Evolutionary conservation across 2,888 invertebrate species (phyloP).

Genomic region (Aphidius colemani): DNA sequence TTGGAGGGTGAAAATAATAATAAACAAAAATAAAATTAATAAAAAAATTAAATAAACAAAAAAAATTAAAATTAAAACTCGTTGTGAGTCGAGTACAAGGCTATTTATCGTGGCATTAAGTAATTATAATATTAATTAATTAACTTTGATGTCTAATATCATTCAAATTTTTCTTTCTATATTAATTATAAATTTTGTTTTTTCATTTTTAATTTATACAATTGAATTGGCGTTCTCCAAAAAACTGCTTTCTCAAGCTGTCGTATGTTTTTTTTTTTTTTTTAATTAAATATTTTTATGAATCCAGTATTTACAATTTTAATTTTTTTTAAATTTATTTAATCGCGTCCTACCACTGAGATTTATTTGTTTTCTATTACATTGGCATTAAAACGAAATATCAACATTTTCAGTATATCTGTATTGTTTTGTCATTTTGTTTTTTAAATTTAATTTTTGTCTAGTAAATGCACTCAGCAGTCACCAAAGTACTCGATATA

Average conservation of each 20-base stretch:
- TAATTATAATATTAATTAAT: constrained; percentile 29
- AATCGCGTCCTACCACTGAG: constrained; percentile 16
- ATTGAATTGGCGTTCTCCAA: constrained; percentile 19
- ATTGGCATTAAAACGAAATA: too few species aligned
- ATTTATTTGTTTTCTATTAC: constrained; percentile 20
- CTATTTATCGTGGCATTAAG: constrained; percentile 32
- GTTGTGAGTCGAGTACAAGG: constrained; percentile 34
- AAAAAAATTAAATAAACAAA: too few species aligned
- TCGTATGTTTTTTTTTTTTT: constrained; percentile 8
- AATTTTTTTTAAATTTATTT: constrained; percentile 2
- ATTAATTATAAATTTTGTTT: constrained; percentile 8
- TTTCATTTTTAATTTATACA: not conserved
- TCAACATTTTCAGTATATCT: too few species aligned
- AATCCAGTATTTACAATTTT: constrained; percentile 3
- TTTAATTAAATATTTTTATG: constrained; percentile 7
- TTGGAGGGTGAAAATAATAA: constrained; percentile 4
- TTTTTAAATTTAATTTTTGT: constrained; percentile 19
- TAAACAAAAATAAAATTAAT: not conserved
- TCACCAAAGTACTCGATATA: constrained; percentile 52
- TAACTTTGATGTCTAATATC: constrained; percentile 22
- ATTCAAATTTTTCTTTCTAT: constrained; percentile 5
- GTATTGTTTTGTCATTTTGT: constrained; percentile 9
- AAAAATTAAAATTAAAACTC: constrained; percentile 35
- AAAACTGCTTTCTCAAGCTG: constrained; percentile 14
- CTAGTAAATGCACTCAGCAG: constrained; percentile 47